phyloP scores from a whole-genome alignment of 2,797 vertebrate genomes.

The Crax fasciolata region DNA sequence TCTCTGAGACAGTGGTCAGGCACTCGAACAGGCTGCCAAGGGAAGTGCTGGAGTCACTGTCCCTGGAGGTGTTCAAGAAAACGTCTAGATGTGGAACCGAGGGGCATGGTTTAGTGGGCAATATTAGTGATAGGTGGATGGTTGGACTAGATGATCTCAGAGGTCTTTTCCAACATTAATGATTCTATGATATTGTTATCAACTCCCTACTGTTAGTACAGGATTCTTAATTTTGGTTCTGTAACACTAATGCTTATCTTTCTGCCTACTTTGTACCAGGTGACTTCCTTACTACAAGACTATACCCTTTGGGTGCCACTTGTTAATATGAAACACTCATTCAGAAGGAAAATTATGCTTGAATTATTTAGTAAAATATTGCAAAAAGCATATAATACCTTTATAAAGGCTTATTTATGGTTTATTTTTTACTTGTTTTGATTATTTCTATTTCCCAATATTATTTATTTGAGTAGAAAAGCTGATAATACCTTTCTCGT shows the following conservation, averaged over 20 bases:
- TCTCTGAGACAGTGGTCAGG: no score
- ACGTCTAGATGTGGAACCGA: no score
- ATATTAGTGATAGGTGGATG: no score
- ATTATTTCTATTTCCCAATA: not conserved
- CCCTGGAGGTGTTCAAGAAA: no score
- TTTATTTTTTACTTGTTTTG: not conserved
- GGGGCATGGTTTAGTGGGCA: no score
- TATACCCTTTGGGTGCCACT: not conserved
- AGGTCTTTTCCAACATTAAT: no score
- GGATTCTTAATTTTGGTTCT: not conserved
- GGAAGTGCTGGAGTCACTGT: no score
- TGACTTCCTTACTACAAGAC: not conserved
- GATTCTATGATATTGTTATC: not conserved
- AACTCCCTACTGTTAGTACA: not conserved
- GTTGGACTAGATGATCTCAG: no score
- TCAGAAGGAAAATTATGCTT: not conserved
- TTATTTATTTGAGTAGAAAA: not conserved
- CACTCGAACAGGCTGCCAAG: no score
- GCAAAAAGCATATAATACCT: not conserved
- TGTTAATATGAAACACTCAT: not conserved
- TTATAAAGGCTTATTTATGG: not conserved
- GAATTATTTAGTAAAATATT: not conserved
- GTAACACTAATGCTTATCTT: accelerated
- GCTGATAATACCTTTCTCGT: not conserved
- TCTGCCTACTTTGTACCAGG: not conserved